phyloP scores from a whole-genome alignment of 2,888 invertebrate species.

The Celastrina argiolus region DNA sequence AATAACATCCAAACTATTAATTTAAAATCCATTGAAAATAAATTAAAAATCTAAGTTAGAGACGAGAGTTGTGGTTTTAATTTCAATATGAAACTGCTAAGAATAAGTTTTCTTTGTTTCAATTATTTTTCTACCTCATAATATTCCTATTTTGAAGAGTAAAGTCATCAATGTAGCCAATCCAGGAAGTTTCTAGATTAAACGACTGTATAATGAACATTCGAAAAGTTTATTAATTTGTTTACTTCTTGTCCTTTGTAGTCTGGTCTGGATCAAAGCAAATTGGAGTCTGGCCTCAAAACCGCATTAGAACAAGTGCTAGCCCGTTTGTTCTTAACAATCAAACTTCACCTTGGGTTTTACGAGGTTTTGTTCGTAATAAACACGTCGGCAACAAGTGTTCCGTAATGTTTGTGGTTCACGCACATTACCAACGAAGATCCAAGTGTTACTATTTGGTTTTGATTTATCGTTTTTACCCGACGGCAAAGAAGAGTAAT shows the following conservation, averaged over 20 bases:
- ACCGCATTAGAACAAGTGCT: conserved; percentile 49
- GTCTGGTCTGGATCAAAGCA: conserved; percentile 56
- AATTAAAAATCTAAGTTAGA: too few species aligned
- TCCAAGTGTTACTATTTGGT: conserved; percentile 1
- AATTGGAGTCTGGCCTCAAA: conserved; percentile 58
- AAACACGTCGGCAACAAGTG: conserved; percentile 65
- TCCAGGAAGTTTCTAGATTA: not conserved
- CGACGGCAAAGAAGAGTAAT: too few species aligned
- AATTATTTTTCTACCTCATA: not conserved
- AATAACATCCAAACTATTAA: too few species aligned
- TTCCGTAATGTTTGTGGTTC: conserved; percentile 44
- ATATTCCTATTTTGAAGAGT: not conserved
- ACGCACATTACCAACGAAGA: conserved; percentile 35
- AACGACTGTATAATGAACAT: conserved; percentile 17
- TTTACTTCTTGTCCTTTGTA: conserved; percentile 48
- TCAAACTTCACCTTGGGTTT: conserved; percentile 67
- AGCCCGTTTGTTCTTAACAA: conserved; percentile 49
- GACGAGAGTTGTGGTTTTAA: too few species aligned
- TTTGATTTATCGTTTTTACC: not conserved
- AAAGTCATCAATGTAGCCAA: not conserved
- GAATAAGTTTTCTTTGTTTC: too few species aligned
- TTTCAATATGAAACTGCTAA: too few species aligned
- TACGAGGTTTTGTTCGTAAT: conserved; percentile 57
- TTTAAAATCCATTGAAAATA: too few species aligned
- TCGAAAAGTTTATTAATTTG: conserved; percentile 31